Base-by-base conservation (phyloP, 1,140 invertebrate species). In the Pseudomyrmex sp. region DNA sequence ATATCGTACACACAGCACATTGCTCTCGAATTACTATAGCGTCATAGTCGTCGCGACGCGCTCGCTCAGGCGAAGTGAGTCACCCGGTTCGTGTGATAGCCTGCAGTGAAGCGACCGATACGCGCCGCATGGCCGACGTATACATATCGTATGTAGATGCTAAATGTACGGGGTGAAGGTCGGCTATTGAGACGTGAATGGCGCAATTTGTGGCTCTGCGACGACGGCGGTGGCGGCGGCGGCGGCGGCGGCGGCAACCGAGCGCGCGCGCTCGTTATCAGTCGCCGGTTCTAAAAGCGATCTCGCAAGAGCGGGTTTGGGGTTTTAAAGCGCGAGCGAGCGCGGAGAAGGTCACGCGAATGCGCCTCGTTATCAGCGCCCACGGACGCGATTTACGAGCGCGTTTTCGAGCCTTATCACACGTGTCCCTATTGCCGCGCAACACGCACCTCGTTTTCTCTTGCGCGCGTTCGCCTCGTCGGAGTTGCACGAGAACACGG, bases 141-240 rank as follows among this genome's bases (percentile, higher is more conserved):
- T 70, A 83, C 79, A 83, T 52, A 84, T 84, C 79, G 54, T 83
- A 65, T 46, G 66, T 82, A 69, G 76, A 59, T 68, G 83, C 73
- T 85, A 88, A 88, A 85, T 83, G 80, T 68, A 82, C 84, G 90
- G 88, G 91, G 90, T 93, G 91, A 93, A 93, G 92, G 92, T 92
- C 90, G 89, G 85, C 89, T 90, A 90, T 92, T 89, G 89, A 89
- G 84, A 90, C 85, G 82, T 84, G 84, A 88, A 90, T 88, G 83
- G 80, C 83, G 73, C 72, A 88, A 91, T 91, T 92, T 84, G 87
- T 84, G 58, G 20, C 65, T 35, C 35, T 5, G 46, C 48, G 61
- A 46, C 56, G 10, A 46, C 56, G 10, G 79, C 82, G 73, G 3
- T 13, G 20, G 44, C 44, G 20, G 26, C 73, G 52, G 44, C 1